phyloP scores from a whole-genome alignment of 2,797 vertebrate species.

The Manis crassicaudata region DNA sequence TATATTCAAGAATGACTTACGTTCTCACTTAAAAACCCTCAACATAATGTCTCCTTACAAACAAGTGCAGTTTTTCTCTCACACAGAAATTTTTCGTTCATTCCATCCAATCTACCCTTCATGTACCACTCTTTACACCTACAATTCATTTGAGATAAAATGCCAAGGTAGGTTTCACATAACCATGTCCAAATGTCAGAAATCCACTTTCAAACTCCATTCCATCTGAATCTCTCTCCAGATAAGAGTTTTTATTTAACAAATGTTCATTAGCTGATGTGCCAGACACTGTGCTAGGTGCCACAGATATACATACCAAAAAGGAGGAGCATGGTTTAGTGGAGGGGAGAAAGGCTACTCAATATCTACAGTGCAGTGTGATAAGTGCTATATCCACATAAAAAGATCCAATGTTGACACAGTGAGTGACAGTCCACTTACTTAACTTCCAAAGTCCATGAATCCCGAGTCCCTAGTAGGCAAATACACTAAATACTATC shows the following conservation, averaged over 20 bases:
- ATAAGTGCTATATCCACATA: constrained; percentile 74
- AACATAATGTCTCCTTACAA: constrained; percentile 14
- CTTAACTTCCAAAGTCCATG: constrained; percentile 52
- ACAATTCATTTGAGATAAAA: constrained; percentile 28
- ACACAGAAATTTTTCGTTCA: constrained; percentile 22
- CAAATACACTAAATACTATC: not conserved
- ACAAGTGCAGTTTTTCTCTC: not conserved
- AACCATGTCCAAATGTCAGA: not conserved
- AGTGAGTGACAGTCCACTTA: not conserved
- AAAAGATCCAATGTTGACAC: not conserved
- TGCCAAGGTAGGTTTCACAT: not conserved
- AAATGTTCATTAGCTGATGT: constrained; percentile 50
- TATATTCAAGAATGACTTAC: constrained; percentile 6
- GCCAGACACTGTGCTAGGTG: constrained; percentile 73
- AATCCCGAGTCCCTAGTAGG: not conserved
- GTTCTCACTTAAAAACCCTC: constrained; percentile 27
- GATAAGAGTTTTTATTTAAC: not conserved
- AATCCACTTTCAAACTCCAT: constrained; percentile 23
- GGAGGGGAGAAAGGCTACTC: not conserved
- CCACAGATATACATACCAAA: constrained; percentile 19
- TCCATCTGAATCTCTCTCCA: constrained; percentile 15
- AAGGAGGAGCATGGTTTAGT: not conserved
- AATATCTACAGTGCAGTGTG: constrained; percentile 49
- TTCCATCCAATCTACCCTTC: not conserved
- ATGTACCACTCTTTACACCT: constrained; percentile 31